phyloP scores from a whole-genome alignment of 2,888 invertebrate genomes.

The Drosophila paranaensis region DNA sequence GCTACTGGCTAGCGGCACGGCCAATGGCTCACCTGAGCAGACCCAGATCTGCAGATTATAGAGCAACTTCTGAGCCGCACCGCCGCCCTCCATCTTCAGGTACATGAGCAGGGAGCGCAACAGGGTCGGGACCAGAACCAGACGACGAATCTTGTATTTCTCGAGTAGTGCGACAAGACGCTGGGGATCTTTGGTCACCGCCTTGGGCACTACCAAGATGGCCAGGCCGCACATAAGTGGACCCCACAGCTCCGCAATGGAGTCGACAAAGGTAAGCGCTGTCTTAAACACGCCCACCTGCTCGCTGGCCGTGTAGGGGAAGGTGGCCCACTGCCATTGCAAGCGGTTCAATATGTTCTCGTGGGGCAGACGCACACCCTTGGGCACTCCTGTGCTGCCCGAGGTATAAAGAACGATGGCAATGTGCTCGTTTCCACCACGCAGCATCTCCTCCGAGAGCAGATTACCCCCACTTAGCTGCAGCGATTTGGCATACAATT shows the following conservation, averaged over 20 bases:
- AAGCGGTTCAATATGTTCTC: slow-evolving; percentile 92
- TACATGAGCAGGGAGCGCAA: slow-evolving; percentile 92
- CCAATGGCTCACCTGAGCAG: slow-evolving; percentile 94
- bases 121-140: slow-evolving; percentile 94
- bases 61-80: slow-evolving; percentile 85
- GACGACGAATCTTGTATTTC: slow-evolving; percentile 90
- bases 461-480: slow-evolving; percentile 77
- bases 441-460: slow-evolving; percentile 84
- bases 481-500: slow-evolving; percentile 77
- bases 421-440: slow-evolving; percentile 70
- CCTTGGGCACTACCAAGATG: slow-evolving; percentile 90
- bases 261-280: slow-evolving; percentile 95
- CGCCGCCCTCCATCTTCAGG: slow-evolving; percentile 86
- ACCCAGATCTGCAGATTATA: slow-evolving; percentile 90
- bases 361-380: slow-evolving; percentile 94
- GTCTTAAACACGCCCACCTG: slow-evolving; percentile 94
- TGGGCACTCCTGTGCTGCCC: slow-evolving; percentile 95
- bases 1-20: slow-evolving; percentile 89
- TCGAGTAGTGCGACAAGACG: slow-evolving; percentile 89
- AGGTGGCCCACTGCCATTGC: slow-evolving; percentile 93
- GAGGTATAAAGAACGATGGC: slow-evolving; percentile 86
- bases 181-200: slow-evolving; percentile 91
- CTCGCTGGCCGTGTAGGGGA: slow-evolving; percentile 90
- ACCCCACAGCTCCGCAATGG: slow-evolving; percentile 94
- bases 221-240: slow-evolving; percentile 90